These are phyloP conservation scores for Lichenostomus cassidix DNA, from an alignment of 2,113 vertebrate genomes.

Conservation along the genomic window DNA sequence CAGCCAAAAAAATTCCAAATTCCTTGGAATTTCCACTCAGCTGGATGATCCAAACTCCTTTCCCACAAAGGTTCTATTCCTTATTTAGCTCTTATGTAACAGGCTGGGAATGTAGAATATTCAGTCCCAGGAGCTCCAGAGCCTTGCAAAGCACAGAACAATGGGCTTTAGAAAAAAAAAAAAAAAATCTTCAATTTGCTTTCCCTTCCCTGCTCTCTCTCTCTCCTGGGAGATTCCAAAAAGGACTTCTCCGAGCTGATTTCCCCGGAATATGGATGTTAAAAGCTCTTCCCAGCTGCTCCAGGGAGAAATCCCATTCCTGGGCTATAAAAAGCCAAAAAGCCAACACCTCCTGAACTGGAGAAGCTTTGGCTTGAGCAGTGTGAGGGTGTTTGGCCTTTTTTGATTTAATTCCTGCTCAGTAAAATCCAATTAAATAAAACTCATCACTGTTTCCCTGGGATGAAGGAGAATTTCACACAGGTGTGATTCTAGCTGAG, in stretches of 20 bases:
- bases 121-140: neutral
- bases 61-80: neutral
- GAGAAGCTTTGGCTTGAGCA: neutral
- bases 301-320: constrained; percentile 19
- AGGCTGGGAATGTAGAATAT: neutral
- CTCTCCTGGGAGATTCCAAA: neutral
- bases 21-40: too few relatives aligned
- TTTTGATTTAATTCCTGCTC: too few relatives aligned
- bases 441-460: neutral
- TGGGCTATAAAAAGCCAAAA: constrained; percentile 37
- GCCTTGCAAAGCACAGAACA: neutral
- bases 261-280: neutral
- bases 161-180: neutral
- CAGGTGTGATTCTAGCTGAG: neutral
- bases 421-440: too few relatives aligned
- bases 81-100: neutral
- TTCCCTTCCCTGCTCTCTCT: neutral
- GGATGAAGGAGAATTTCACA: neutral
- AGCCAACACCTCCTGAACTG: neutral
- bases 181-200: constrained; percentile 14
- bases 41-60: neutral
- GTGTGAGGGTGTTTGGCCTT: neutral
- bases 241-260: neutral
- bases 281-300: constrained; percentile 8
- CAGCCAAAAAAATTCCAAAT: neutral